Conservation (phyloP, 92 coral and sea anemone species). For the Epizoanthus rinbou region DNA sequence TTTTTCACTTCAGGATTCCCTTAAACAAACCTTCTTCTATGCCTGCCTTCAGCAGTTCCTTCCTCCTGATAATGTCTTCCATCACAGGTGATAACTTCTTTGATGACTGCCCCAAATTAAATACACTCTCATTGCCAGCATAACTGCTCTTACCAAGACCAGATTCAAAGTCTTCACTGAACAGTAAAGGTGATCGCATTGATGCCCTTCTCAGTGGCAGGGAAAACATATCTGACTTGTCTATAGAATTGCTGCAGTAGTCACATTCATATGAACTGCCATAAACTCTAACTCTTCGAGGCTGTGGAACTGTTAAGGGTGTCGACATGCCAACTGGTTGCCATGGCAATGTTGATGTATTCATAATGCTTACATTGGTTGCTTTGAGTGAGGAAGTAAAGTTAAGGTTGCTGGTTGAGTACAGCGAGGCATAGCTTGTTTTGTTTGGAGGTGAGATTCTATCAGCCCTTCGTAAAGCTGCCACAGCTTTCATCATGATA, state of each 20-base stretch:
- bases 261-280: conserved; percentile 51
- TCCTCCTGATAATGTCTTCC: conserved; percentile 68
- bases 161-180: conserved; percentile 40
- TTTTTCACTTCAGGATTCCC: no score
- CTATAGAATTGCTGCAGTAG: conserved; percentile 33
- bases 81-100: conserved; percentile 65
- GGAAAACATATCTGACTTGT: conserved; percentile 3
- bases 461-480: conserved; percentile 80
- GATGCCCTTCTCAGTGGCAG: conserved; percentile 26
- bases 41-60: conserved; percentile 52
- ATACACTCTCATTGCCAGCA: conserved; percentile 16
- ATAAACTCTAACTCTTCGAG: conserved; percentile 37
- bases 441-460: conserved; percentile 45
- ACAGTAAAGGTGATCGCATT: conserved; percentile 23
- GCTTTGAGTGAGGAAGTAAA: conserved; percentile 33
- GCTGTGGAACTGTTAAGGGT: conserved; percentile 51
- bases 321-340: conserved; percentile 90
- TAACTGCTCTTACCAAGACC: conserved; percentile 52
- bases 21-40: conserved; percentile 28
- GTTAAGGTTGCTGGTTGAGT: conserved; percentile 32
- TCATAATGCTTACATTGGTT: conserved; percentile 50
- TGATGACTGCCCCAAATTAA: conserved; percentile 25
- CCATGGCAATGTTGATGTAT: conserved; percentile 68
- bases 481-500: conserved; percentile 68
- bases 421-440: conserved; percentile 1